Evolutionary conservation across 2,797 vertebrate genomes (phyloP).

Genomic region (Nothura maculosa): DNA sequence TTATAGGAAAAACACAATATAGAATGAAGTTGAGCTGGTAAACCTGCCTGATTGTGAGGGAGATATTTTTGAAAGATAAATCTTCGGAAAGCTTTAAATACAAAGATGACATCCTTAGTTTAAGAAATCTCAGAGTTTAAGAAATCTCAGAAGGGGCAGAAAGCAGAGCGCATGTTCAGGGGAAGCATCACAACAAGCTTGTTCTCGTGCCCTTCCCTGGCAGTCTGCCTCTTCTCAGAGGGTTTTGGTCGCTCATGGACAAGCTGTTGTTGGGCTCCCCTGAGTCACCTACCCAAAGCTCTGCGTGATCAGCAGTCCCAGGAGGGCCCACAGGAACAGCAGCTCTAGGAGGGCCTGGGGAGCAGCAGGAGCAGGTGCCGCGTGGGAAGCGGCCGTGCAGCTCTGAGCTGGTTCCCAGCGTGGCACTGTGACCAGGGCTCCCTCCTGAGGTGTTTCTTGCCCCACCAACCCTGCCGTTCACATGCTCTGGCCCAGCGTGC

Average conservation of each 20-base stretch:
- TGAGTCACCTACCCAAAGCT: not conserved
- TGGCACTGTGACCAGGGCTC: not conserved
- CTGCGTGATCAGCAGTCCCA: not conserved
- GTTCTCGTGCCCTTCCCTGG: not conserved
- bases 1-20: rapidly evolving
- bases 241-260: not conserved
- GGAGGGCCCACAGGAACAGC: not conserved
- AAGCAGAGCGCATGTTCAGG: not conserved
- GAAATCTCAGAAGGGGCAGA: not conserved
- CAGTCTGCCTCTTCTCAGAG: not conserved
- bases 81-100: not conserved
- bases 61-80: not conserved
- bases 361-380: not conserved
- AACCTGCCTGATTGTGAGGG: not conserved
- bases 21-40: not conserved
- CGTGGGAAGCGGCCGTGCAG: not conserved
- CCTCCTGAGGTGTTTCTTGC: not conserved
- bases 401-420: no score
- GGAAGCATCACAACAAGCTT: rapidly evolving
- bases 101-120: not conserved
- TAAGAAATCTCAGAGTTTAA: not conserved
- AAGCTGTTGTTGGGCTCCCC: not conserved
- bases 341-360: no score
- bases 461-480: not conserved
- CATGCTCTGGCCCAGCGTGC: rapidly evolving